Base-by-base conservation (phyloP, 2,797 vertebrate genomes). In the Mus caroli region DNA sequence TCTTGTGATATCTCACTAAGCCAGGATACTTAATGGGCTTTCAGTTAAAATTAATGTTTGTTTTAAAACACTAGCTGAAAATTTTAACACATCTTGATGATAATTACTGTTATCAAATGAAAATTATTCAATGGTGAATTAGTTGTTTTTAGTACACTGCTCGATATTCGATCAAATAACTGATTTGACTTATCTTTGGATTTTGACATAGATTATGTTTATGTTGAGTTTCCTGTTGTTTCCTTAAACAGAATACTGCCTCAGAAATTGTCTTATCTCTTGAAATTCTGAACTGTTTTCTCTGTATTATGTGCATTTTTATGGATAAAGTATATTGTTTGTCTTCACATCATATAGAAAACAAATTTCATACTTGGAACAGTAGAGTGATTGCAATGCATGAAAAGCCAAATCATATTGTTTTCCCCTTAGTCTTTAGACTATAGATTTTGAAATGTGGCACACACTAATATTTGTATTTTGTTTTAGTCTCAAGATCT, bases 161-260 rank as follows among this genome's bases (percentile, higher is more conserved):
- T 94, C 86, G 56, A 82, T 96, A 88, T 83, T 92, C 67, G 88
- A 37, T 91, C 43, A 93, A 60, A 88, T 97, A 82, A 95, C 2
- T 80, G n/a, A 92, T 93, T 92, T 90, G 58, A 77, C 79, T 95
- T 96, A 67, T 86, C 82, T 95, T 95, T 91, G n/a, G 17, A 91
- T 87, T 96, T 93, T 87, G 50, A 50, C 50, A 76, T 91, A 85
- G 91, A 92, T 91, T 95, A 91, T 90, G 43, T 92, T 92, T 96
- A 73, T 54, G 37, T 82, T 26, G 46, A 80, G 58, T 89, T 94
- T 92, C 71, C 6, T 90, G 37, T 89, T 96, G n/a, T n/a, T 90
- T 96, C 88, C 56, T 82, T 94, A 94, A 95, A 85, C 31, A 90
- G 26, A 95, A 7, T 67, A 88, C 26, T 96, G 13, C 9, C 64